These are phyloP conservation scores for Drosophila pandora DNA, from an alignment of 1,140 invertebrate species.

Conservation along the genomic window DNA sequence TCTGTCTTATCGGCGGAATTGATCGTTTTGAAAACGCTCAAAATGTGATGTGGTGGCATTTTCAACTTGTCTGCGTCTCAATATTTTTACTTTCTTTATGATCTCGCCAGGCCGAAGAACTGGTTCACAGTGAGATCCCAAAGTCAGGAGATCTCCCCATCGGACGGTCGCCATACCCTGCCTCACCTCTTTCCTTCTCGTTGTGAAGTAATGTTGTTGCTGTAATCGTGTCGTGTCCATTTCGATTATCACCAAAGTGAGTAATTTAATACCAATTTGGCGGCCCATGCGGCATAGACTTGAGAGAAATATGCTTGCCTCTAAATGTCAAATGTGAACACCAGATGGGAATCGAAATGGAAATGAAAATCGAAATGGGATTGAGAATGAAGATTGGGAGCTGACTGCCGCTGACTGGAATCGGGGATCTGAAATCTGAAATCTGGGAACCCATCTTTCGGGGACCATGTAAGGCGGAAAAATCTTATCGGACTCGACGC, in stretches of 20 bases:
- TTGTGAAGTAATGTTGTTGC: conserved; percentile 41
- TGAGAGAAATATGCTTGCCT: conserved; percentile 77
- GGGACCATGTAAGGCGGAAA: conserved; percentile 47
- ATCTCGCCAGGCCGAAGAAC: conserved; percentile 60
- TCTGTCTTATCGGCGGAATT: conserved; percentile 76
- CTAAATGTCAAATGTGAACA: conserved; percentile 81
- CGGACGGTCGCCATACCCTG: not conserved
- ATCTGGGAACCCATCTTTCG: conserved; percentile 4
- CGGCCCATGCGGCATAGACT: conserved; percentile 68
- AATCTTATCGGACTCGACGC: conserved; percentile 70
- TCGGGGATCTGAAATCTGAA: conserved; percentile 5
- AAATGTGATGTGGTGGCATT: conserved; percentile 84
- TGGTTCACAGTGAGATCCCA: conserved; percentile 60
- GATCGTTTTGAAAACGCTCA: conserved; percentile 83
- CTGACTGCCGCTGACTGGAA: conserved; percentile 15
- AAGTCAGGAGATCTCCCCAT: not conserved
- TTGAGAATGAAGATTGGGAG: conserved; percentile 39
- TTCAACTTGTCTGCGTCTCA: conserved; percentile 83
- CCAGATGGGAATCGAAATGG: conserved; percentile 58
- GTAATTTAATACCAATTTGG: conserved; percentile 83
- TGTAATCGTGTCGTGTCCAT: conserved; percentile 81
- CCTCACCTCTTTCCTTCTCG: not conserved
- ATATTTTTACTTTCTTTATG: conserved; percentile 82
- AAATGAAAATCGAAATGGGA: conserved; percentile 50
- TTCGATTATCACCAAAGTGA: conserved; percentile 83